These are phyloP conservation scores for Syrmaticus mikado DNA, from an alignment of 2,113 vertebrate genomes.

Conservation along the genomic window DNA sequence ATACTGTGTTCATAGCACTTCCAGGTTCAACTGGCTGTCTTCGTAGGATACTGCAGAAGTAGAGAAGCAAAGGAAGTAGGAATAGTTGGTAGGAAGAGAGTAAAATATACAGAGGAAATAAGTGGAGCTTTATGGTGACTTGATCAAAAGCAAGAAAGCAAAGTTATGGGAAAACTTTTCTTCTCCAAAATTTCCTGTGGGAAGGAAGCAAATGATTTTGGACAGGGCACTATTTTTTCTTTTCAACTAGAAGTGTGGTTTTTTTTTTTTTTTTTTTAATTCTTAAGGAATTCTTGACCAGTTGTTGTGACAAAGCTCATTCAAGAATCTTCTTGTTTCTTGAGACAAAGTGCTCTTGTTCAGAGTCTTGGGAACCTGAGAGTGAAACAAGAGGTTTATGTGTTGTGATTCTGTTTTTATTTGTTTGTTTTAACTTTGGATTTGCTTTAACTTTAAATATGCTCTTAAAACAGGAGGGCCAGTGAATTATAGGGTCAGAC, in stretches of 20 bases:
- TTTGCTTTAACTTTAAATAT: constrained; percentile 45
- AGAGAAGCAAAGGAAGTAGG: background rate
- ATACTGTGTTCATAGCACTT: background rate
- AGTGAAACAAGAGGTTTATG: background rate
- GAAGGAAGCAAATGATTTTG: constrained; percentile 38
- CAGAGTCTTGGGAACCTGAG: constrained; percentile 45
- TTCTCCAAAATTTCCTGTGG: constrained; percentile 59
- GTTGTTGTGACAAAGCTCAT: background rate
- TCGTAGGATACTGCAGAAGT: background rate
- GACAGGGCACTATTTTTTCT: background rate
- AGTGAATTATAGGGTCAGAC: background rate
- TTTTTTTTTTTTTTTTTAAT: background rate
- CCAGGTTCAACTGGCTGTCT: background rate
- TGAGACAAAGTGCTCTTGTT: constrained; percentile 63
- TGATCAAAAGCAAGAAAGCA: constrained; percentile 33
- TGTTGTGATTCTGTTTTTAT: background rate
- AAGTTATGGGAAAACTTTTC: constrained; percentile 57
- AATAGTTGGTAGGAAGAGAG: background rate
- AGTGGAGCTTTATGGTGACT: background rate
- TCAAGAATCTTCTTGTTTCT: constrained; percentile 42
- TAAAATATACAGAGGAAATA: constrained; percentile 1
- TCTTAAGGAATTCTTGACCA: constrained; percentile 34
- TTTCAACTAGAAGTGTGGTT: background rate
- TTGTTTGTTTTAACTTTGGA: constrained; percentile 54
- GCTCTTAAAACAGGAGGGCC: constrained; percentile 24